Evolutionary conservation across 2,113 vertebrate genomes (phyloP).

Genomic region (Sylvietta virens): DNA sequence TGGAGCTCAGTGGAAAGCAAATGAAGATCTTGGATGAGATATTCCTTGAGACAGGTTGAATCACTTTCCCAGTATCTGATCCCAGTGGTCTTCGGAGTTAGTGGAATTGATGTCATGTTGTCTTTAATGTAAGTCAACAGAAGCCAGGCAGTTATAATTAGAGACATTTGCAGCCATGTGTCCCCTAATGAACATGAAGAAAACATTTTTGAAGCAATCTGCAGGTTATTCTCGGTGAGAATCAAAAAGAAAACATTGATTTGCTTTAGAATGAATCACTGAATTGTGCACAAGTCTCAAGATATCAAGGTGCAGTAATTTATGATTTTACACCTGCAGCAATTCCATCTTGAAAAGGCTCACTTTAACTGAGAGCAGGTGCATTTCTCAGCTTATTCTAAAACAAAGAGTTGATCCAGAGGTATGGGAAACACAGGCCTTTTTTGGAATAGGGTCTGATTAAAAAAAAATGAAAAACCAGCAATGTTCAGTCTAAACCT

Average conservation of each 20-base stretch:
- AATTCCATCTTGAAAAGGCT: background rate
- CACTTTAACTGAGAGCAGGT: background rate
- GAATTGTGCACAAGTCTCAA: background rate
- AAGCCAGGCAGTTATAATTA: background rate
- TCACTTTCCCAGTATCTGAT: background rate
- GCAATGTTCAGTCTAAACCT: background rate
- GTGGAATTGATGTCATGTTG: background rate
- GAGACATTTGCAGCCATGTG: background rate
- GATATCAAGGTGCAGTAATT: background rate
- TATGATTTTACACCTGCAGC: background rate
- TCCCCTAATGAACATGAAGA: background rate
- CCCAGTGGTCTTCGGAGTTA: background rate
- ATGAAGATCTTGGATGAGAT: background rate
- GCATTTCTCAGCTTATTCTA: background rate
- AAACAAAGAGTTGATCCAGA: background rate
- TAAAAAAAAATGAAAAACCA: background rate
- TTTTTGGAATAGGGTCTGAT: background rate
- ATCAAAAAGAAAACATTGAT: background rate
- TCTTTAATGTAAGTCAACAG: background rate
- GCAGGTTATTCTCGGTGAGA: background rate
- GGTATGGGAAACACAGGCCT: background rate
- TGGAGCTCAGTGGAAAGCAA: background rate
- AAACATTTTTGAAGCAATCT: background rate
- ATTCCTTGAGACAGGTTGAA: background rate
- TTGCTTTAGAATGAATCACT: background rate